phyloP scores from a whole-genome alignment of 2,797 vertebrate genomes.

The Hydrolagus colliei region DNA sequence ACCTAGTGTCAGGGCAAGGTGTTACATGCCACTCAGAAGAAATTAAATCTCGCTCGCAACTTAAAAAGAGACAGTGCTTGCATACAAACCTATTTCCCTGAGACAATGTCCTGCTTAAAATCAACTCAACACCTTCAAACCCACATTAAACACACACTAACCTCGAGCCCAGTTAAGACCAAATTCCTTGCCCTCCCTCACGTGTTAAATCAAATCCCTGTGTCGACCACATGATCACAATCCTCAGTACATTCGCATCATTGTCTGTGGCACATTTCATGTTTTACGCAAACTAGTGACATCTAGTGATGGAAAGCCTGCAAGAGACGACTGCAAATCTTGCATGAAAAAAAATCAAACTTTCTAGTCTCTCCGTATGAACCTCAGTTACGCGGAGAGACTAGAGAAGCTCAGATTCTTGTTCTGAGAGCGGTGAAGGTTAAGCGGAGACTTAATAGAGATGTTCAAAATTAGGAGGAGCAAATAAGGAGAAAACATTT shows the following conservation, averaged over 20 bases:
- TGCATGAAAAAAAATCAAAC: too few relatives aligned
- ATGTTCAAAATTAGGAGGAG: too few relatives aligned
- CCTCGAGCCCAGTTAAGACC: not conserved
- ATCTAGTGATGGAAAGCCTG: not conserved
- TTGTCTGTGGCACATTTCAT: not conserved
- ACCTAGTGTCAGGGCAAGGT: not conserved
- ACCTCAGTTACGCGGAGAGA: too few relatives aligned
- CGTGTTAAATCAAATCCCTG: not conserved
- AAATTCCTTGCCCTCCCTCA: constrained; percentile 24
- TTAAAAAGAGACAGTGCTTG: not conserved
- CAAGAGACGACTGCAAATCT: too few relatives aligned
- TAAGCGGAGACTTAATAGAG: too few relatives aligned
- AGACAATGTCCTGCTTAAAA: not conserved
- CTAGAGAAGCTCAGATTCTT: too few relatives aligned
- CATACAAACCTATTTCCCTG: not conserved
- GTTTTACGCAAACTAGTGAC: not conserved
- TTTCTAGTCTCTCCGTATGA: too few relatives aligned
- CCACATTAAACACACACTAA: not conserved
- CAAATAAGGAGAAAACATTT: too few relatives aligned
- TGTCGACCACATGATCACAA: not conserved
- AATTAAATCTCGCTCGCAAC: not conserved
- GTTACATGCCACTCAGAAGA: not conserved
- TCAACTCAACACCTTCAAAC: not conserved
- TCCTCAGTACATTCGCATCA: constrained; percentile 1
- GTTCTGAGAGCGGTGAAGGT: too few relatives aligned